Base-by-base conservation (phyloP, 2,113 vertebrate genomes). In the Siniperca knerii region DNA sequence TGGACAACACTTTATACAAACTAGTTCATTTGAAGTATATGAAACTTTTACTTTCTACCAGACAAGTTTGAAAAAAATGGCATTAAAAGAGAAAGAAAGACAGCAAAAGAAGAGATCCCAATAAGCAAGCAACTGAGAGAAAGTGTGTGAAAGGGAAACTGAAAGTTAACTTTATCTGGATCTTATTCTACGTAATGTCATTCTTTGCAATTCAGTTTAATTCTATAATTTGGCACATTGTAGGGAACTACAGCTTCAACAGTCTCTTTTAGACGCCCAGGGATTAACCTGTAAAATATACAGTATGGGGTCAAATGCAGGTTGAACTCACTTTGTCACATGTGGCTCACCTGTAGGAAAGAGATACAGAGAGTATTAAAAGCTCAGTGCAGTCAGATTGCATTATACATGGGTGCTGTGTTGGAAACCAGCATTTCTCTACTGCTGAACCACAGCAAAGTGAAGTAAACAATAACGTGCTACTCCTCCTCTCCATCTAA, bases 271-370 rank as follows among this genome's bases (percentile, higher is more conserved):
- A 33, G 35, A 60, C 8, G 13, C 37, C 33, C 12, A 40, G 8
- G 16, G 33, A 82, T 62, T 77, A 77, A 54, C 33, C 42, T 60
- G 60, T 71, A 48, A 76, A 74, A 78, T 75, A 78, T 60, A 70
- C 54, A 55, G 58, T 40, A 8, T 68, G 29, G 10, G 65, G 62
- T 82, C 29, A 83, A 75, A 78, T 65, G 33, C 4, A 8, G 76
- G 73, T 75, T 76, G 48, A 81, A 81, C 67, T 46, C 69, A 73
- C 73, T 81, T 52, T 82, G 77, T 72, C 60, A 83, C 33, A 44
- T 11, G 35, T 15, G 0, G 55, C 54, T 78, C 74, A 82, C 60
- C 79, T 79, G 79, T 76, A 20, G 57, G 33, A 76, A 52, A 57
- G 25, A 70, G 5, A 84, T 82, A 61, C 1, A 25, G 25, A 25